Conservation (phyloP, 2,113 vertebrate species). For the Ciconia boyciana region DNA sequence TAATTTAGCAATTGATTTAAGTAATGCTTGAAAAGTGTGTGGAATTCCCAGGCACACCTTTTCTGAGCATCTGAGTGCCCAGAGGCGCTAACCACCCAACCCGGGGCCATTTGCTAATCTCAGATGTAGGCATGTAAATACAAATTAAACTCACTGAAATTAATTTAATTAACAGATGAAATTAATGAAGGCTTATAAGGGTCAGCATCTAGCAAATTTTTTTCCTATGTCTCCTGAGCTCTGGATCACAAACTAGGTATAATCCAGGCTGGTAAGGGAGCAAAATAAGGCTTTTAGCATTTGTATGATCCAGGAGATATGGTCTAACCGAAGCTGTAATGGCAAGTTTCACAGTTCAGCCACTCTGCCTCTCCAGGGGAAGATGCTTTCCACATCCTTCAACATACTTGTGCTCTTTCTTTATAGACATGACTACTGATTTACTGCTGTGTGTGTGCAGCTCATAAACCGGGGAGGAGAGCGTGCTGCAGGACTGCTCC, state of each 20-base stretch:
- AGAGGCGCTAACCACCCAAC: not conserved
- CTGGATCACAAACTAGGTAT: not conserved
- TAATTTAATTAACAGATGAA: not conserved
- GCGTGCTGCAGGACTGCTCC: fast-evolving
- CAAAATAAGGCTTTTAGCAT: fast-evolving
- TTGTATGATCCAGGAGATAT: not conserved
- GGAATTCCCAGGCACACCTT: not conserved
- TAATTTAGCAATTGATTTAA: not conserved
- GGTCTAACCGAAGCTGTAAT: not conserved
- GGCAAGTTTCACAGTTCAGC: not conserved
- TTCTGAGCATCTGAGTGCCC: not conserved
- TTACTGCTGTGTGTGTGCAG: not conserved
- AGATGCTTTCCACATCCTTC: not conserved
- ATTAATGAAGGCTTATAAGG: not conserved
- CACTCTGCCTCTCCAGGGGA: not conserved
- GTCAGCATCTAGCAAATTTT: not conserved
- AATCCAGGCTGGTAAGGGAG: not conserved
- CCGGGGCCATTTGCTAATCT: not conserved
- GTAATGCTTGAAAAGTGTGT: not conserved
- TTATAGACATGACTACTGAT: not conserved
- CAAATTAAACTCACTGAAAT: not conserved
- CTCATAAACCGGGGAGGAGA: not conserved
- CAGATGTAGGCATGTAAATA: not conserved
- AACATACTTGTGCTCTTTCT: not conserved
- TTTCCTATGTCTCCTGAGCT: not conserved